A percentile compares a stretch with the other conserved stretches of the same genome.
These are phyloP conservation scores for Vireo griseus DNA, from an alignment of 2,797 vertebrate species.

Conservation along the genomic window DNA sequence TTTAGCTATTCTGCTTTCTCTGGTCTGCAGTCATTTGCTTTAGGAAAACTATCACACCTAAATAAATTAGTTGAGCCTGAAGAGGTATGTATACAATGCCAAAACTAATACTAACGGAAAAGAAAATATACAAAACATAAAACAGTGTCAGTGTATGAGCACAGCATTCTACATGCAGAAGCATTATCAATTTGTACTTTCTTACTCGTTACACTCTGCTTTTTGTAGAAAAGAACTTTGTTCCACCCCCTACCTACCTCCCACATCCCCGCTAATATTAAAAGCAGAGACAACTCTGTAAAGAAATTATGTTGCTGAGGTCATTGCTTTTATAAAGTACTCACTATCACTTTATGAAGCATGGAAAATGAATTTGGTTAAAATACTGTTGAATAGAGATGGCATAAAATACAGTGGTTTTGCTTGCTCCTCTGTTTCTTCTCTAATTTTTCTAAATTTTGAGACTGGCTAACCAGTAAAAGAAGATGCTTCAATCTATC, in stretches of 20 bases:
- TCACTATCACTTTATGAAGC: slow-evolving; percentile 16
- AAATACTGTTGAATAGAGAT: background rate
- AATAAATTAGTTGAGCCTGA: background rate
- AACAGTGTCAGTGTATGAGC: background rate
- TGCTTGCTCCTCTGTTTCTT: background rate
- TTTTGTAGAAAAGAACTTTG: slow-evolving; percentile 44
- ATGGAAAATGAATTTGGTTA: slow-evolving; percentile 4
- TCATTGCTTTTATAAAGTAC: slow-evolving; percentile 52
- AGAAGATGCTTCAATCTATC: background rate
- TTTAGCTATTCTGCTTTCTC: background rate
- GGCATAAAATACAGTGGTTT: background rate
- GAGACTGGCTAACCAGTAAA: background rate
- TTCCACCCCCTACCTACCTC: slow-evolving; percentile 57
- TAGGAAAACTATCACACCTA: background rate
- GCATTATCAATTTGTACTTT: background rate
- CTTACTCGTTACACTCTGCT: background rate
- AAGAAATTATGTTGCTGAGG: slow-evolving; percentile 59
- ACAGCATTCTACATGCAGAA: background rate
- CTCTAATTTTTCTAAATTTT: background rate
- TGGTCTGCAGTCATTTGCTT: background rate
- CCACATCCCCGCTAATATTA: slow-evolving; percentile 65
- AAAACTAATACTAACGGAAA: background rate
- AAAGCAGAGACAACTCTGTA: slow-evolving; percentile 48
- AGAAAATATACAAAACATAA: background rate
- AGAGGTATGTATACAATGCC: background rate